phyloP scores from a whole-genome alignment of 2,113 vertebrate genomes.

The Pavo muticus region DNA sequence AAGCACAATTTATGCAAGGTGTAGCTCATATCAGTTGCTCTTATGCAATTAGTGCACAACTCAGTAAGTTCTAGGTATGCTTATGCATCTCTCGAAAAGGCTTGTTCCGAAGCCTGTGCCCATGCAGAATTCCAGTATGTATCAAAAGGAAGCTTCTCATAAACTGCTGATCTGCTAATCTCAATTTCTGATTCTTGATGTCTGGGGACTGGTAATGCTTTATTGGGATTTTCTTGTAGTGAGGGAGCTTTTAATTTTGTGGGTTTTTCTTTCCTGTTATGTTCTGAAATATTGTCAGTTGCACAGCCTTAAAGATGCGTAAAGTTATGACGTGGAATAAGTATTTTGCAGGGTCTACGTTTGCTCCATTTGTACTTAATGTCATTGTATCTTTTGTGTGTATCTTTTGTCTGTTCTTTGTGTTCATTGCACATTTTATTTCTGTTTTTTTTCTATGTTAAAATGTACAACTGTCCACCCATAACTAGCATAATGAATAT shows the following conservation, averaged over 20 bases:
- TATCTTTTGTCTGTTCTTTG: neutral
- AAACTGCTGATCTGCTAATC: neutral
- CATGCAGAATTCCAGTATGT: neutral
- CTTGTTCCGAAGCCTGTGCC: neutral
- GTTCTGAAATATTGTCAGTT: neutral
- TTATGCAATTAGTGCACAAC: neutral
- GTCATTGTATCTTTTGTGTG: neutral
- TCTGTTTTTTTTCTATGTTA: neutral
- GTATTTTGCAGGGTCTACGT: neutral
- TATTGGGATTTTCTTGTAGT: neutral
- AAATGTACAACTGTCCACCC: neutral
- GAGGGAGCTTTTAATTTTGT: neutral
- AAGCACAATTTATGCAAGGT: neutral
- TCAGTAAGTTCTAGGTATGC: neutral
- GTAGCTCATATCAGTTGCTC: neutral
- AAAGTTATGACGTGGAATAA: neutral
- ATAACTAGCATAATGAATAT: neutral
- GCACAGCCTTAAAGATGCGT: neutral
- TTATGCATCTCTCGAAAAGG: neutral
- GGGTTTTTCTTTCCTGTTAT: neutral
- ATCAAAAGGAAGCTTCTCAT: neutral
- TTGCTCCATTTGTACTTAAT: neutral
- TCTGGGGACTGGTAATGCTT: neutral
- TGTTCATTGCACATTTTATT: neutral
- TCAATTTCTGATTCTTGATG: neutral